Percentiles rank a stretch among this genome's conserved stretches.
These are phyloP conservation scores for Synergus japonicus DNA, from an alignment of 2,888 invertebrate genomes.

Conservation along the genomic window DNA sequence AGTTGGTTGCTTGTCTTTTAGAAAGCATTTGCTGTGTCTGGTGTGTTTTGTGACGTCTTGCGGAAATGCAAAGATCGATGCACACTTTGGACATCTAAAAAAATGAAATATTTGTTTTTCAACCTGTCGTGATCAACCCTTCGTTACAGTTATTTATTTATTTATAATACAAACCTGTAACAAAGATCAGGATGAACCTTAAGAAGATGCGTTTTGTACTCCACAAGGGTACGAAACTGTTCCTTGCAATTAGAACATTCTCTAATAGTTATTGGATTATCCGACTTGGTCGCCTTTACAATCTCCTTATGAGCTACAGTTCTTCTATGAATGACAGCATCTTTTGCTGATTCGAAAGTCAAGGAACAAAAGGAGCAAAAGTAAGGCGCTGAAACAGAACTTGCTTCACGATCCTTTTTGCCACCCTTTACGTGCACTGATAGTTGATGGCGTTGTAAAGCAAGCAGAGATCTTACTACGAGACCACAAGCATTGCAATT, in stretches of 20 bases:
- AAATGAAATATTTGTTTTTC: conserved; percentile 13
- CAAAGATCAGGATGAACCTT: conserved; percentile 82
- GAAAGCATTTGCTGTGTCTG: conserved; percentile 80
- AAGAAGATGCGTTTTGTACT: conserved; percentile 83
- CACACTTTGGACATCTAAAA: conserved; percentile 86
- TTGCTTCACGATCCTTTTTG: conserved; percentile 21
- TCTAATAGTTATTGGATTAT: conserved; percentile 70
- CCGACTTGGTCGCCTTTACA: conserved; percentile 71
- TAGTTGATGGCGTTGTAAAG: conserved; percentile 84
- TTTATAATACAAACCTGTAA: conserved; percentile 79
- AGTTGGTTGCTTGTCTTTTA: conserved; percentile 42
- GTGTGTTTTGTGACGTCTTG: conserved; percentile 88
- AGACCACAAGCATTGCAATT: conserved; percentile 82
- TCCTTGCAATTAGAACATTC: conserved; percentile 82
- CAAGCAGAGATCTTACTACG: conserved; percentile 81
- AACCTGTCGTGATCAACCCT: too few species aligned
- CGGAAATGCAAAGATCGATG: conserved; percentile 83
- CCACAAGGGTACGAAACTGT: conserved; percentile 79
- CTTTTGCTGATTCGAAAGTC: conserved; percentile 81
- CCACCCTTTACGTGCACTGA: conserved; percentile 79
- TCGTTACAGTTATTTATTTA: background rate
- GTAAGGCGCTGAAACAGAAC: conserved; percentile 74
- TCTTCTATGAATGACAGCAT: conserved; percentile 84
- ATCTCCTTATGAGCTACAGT: conserved; percentile 82
- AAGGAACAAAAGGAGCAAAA: conserved; percentile 85